Conservation (phyloP, 2,113 vertebrate genomes). For the Oreochromis aureus region DNA sequence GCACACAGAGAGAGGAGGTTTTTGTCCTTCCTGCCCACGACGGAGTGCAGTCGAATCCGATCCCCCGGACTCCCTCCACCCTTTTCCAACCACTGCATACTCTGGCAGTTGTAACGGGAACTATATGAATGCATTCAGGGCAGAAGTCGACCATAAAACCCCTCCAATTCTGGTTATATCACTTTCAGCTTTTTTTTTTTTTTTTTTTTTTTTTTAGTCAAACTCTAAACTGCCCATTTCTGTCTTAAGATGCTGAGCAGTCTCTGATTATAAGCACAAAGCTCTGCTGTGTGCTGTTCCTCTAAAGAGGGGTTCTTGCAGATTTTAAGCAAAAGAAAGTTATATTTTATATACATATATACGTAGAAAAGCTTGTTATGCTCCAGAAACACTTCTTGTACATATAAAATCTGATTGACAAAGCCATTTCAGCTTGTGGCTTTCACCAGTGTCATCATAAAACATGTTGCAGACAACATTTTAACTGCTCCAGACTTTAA, state of each 20-base stretch:
- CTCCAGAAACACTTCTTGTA: not conserved
- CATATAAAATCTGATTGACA: not conserved
- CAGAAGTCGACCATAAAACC: constrained; percentile 3
- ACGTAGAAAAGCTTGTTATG: not conserved
- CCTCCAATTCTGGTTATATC: not conserved
- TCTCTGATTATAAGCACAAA: not conserved
- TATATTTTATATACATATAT: not conserved
- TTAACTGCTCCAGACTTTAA: not conserved
- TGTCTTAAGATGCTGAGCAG: not conserved
- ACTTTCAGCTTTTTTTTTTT: not conserved
- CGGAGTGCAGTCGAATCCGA: constrained; percentile 44
- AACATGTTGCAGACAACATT: not conserved
- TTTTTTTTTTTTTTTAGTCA: not conserved
- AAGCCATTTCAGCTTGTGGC: not conserved
- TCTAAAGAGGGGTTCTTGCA: not conserved
- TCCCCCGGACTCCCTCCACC: not conserved
- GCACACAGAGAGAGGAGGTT: constrained; percentile 43
- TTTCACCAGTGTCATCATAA: not conserved
- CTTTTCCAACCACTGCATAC: constrained; percentile 10
- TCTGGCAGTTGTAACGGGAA: constrained; percentile 34
- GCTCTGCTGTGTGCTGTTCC: not conserved
- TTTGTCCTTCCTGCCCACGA: constrained; percentile 57
- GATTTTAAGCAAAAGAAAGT: not conserved
- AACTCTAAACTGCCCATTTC: not conserved
- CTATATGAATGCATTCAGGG: constrained; percentile 8